Percentiles rank a stretch among this genome's conserved stretches.
Evolutionary conservation across 2,888 invertebrate species (phyloP).

Genomic region (Nemapogon koenigi): DNA sequence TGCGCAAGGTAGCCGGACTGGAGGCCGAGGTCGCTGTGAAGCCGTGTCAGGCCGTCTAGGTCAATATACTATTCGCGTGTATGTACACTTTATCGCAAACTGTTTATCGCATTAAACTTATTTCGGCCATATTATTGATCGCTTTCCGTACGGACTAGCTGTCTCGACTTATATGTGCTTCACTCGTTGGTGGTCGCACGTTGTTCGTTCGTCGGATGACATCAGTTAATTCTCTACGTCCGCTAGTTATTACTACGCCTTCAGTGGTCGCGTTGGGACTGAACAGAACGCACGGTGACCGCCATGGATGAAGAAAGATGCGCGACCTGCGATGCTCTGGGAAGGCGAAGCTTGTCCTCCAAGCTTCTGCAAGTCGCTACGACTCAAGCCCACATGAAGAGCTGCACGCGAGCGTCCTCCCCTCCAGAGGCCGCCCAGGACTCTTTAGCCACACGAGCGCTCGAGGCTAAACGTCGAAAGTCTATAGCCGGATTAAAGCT

Average conservation of each 20-base stretch:
- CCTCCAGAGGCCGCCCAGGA: slow-evolving; percentile 38
- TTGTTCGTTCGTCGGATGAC: slow-evolving; percentile 54
- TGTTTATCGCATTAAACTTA: slow-evolving; percentile 59
- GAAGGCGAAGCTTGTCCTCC: slow-evolving; percentile 47
- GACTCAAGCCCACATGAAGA: slow-evolving; percentile 56
- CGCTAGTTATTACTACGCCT: slow-evolving; percentile 52
- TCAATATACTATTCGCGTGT: slow-evolving; percentile 60
- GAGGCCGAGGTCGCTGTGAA: slow-evolving; percentile 45
- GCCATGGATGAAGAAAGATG: slow-evolving; percentile 55
- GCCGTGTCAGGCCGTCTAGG: slow-evolving; percentile 53
- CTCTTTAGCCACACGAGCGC: slow-evolving; percentile 47
- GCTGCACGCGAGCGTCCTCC: slow-evolving; percentile 40
- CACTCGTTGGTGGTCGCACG: slow-evolving; percentile 34
- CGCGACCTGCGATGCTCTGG: slow-evolving; percentile 55
- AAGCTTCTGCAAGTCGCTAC: slow-evolving; percentile 57
- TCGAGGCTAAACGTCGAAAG: slow-evolving; percentile 55
- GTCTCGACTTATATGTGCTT: slow-evolving; percentile 47
- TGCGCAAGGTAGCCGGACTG: slow-evolving; percentile 39
- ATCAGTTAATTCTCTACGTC: slow-evolving; percentile 61
- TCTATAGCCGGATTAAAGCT: slow-evolving; percentile 51
- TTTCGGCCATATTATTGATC: slow-evolving; percentile 53
- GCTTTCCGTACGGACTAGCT: slow-evolving; percentile 32
- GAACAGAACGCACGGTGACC: slow-evolving; percentile 55
- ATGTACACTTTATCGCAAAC: slow-evolving; percentile 47
- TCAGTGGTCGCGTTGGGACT: slow-evolving; percentile 57